Evolutionary conservation across 2,797 vertebrate species (phyloP), one percentile per base, ranked within the genome.

Genomic region (Pseudochirops corinnae): DNA sequence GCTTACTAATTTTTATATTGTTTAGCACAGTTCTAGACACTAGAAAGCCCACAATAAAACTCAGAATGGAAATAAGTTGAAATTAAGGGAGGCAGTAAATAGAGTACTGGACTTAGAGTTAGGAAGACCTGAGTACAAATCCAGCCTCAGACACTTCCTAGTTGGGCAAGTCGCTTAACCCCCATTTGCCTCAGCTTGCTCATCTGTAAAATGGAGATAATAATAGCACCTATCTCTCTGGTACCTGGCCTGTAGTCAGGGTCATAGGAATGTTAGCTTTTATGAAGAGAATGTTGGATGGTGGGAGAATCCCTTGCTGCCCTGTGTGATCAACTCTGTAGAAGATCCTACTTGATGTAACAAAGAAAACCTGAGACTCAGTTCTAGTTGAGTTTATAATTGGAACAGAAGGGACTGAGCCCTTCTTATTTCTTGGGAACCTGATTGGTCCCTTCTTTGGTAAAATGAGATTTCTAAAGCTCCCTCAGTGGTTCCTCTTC

Each of bases 391-490:
- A n/a, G 90, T 55, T 91, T 91, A 53, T 55, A 55, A 31, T 33
- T 33, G 13, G 21, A 55, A 55, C 53, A 0, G 0, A 91, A 7
- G 29, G 28, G 18, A 13, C 90, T 31, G 5, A 31, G 50, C 16
- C 5, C 90, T 58, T 91, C 58, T 90, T 92, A n/a, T 56, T 93
- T 91, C 92, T 91, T 96, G 62, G 92, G 90, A 91, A 95, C 91
- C 91, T 58, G 55, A 93, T 74, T 21, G 56, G 56, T 55, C 52
- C 95, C 94, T 93, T 90, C 31, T 94, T 90, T 26, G 58, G 91
- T 94, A 93, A 96, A 97, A 95, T 96, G 90, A 96, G 96, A 94
- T 98, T 96, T 95, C 87, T 90, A 0, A 90, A 87, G 92, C 93
- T 98, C 95, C 93, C 91, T 56, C 90, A 31, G 50, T 91, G 50